phyloP scores from a whole-genome alignment of 2,113 vertebrate genomes.

The Caretta caretta region DNA sequence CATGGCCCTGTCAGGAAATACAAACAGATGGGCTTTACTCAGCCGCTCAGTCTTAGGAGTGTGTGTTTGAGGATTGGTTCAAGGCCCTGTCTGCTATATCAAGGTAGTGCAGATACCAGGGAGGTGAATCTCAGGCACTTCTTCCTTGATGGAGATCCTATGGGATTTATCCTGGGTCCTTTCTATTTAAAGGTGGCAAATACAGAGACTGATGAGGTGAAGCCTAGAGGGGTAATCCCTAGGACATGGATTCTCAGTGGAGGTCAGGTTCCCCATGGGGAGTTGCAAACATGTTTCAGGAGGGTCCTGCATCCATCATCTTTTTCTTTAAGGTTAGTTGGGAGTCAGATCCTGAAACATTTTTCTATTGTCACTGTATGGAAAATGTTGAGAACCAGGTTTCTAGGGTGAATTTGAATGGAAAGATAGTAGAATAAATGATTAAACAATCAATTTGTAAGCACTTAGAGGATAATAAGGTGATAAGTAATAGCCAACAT shows the following conservation, averaged over 20 bases:
- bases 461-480: too few relatives aligned
- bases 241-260: not conserved
- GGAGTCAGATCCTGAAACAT: not conserved
- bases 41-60: not conserved
- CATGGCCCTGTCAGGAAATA: conserved; percentile 71
- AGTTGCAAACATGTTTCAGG: not conserved
- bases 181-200: not conserved
- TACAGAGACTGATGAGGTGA: not conserved
- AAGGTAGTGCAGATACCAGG: not conserved
- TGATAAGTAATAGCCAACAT: too few relatives aligned
- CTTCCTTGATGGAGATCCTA: not conserved
- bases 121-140: not conserved
- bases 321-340: conserved; percentile 24
- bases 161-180: not conserved
- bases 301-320: not conserved
- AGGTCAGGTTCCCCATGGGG: not conserved
- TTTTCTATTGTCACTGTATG: conserved; percentile 4
- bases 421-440: too few relatives aligned
- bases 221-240: not conserved
- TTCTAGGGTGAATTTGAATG: not conserved
- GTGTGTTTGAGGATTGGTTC: not conserved
- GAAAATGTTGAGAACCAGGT: not conserved
- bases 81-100: not conserved
- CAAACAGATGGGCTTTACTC: not conserved
- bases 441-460: too few relatives aligned